These are phyloP conservation scores for Drosophila nigricruria DNA, from an alignment of 2,888 invertebrate genomes.

Conservation along the genomic window DNA sequence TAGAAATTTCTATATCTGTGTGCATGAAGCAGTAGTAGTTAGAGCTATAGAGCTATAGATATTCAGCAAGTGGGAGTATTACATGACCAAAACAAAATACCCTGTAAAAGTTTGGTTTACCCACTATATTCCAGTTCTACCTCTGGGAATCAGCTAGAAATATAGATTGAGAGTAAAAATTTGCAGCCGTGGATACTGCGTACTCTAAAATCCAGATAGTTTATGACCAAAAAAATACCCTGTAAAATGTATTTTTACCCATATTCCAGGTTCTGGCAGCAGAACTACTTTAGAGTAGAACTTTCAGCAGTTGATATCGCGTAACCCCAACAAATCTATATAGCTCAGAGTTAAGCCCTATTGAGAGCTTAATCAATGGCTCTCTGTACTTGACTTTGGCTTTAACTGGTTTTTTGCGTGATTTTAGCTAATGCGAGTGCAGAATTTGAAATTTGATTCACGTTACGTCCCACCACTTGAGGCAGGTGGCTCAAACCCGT, in stretches of 20 bases:
- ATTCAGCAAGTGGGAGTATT: not conserved
- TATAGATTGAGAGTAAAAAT: too few relatives aligned
- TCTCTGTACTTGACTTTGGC: slow-evolving; percentile 44
- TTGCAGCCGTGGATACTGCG: not conserved
- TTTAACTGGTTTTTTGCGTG: slow-evolving; percentile 19
- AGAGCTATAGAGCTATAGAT: slow-evolving; percentile 1
- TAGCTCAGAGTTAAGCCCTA: too few relatives aligned
- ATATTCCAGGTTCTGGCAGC: not conserved
- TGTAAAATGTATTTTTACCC: not conserved
- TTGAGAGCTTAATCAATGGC: not conserved
- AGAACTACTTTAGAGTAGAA: too few relatives aligned
- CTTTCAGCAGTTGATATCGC: not conserved
- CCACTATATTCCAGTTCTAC: not conserved
- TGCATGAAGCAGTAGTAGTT: not conserved
- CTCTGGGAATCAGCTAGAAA: not conserved
- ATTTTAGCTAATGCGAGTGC: slow-evolving; percentile 17
- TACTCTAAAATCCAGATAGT: not conserved
- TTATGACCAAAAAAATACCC: not conserved
- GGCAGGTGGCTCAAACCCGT: slow-evolving; percentile 44
- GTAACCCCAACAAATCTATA: not conserved
- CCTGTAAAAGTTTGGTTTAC: not conserved
- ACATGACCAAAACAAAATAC: not conserved
- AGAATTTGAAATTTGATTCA: slow-evolving; percentile 50
- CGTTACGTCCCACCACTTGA: slow-evolving; percentile 16
- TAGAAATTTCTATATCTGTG: not conserved